phyloP scores from a whole-genome alignment of 2,888 invertebrate species.

The Exephanes ischioxanthus region DNA sequence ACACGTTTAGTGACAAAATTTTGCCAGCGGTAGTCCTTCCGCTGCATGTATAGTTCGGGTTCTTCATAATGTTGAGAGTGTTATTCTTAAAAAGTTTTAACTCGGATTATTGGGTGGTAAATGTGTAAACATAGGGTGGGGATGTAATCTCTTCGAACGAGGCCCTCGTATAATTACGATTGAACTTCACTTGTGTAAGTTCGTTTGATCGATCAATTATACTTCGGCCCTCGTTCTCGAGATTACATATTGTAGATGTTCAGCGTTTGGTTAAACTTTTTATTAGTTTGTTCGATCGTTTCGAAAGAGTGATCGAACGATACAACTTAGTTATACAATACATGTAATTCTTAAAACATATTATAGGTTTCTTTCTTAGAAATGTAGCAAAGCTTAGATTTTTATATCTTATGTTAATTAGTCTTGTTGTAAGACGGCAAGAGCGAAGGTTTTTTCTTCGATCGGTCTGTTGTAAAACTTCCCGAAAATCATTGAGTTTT shows the following conservation, averaged over 20 bases:
- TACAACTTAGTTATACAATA: neutral
- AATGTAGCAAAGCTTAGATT: neutral
- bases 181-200: too few relatives aligned
- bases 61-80: too few relatives aligned
- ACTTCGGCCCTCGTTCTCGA: conserved; percentile 21
- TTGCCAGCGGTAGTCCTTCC: too few relatives aligned
- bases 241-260: conserved; percentile 16
- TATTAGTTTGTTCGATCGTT: neutral
- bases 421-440: neutral
- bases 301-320: neutral
- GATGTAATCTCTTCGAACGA: too few relatives aligned
- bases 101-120: too few relatives aligned
- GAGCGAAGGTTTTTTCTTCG: conserved; percentile 3
- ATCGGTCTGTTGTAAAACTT: conserved; percentile 15
- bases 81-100: too few relatives aligned
- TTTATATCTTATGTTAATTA: neutral
- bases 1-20: too few relatives aligned
- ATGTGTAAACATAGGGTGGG: too few relatives aligned
- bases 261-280: neutral
- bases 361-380: neutral
- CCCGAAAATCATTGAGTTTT: neutral
- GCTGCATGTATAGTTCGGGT: too few relatives aligned
- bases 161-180: too few relatives aligned
- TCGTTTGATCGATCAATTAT: neutral
- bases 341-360: neutral